Percentiles rank a stretch among this genome's conserved stretches.
phyloP scores from a whole-genome alignment of 2,113 vertebrate genomes.

The Saccopteryx bilineata region DNA sequence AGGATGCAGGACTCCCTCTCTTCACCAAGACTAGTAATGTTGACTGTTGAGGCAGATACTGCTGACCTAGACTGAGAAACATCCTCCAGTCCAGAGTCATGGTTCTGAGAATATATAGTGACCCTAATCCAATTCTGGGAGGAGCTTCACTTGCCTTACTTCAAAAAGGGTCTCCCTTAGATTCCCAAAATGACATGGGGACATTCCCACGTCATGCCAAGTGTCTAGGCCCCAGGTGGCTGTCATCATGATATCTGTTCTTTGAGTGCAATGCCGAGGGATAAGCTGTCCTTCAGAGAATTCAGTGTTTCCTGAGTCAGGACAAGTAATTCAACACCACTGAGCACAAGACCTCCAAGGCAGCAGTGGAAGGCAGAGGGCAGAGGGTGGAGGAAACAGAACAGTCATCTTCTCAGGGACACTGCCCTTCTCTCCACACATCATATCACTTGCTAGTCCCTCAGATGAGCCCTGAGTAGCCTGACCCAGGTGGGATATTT shows the following conservation, averaged over 20 bases:
- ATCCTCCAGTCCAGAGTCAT: neutral
- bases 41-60: neutral
- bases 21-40: neutral
- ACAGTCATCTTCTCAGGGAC: slow-evolving; percentile 86
- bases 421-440: neutral
- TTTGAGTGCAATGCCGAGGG: neutral
- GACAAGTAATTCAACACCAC: neutral
- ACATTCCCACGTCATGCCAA: neutral
- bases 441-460: neutral
- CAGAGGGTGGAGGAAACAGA: neutral
- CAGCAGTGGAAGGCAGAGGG: neutral
- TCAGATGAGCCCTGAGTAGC: neutral
- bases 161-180: neutral
- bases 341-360: neutral
- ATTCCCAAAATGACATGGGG: neutral
- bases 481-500: rapidly evolving
- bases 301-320: neutral
- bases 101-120: slow-evolving; percentile 49
- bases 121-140: neutral
- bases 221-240: neutral
- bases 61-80: neutral
- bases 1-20: neutral
- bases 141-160: neutral
- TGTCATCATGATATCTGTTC: rapidly evolving
- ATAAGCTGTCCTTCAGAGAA: neutral